Percentiles rank a stretch among this genome's conserved stretches.
Conservation (phyloP, 2,888 invertebrate species). For the Epinotia nisella region DNA sequence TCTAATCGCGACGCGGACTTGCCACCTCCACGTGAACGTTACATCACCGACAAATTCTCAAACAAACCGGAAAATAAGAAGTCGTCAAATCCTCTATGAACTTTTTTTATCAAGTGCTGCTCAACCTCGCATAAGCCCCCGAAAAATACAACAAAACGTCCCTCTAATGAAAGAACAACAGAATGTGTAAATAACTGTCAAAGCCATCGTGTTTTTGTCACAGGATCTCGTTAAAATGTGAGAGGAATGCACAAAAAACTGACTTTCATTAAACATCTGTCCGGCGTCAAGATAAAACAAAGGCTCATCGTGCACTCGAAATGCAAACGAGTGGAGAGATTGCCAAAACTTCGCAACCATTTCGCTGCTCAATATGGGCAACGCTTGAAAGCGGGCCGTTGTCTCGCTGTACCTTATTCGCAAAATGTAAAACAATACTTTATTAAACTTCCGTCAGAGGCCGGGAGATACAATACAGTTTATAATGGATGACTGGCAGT, state of each 20-base stretch:
- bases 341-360: slow-evolving; percentile 61
- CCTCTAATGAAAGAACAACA: slow-evolving; percentile 58
- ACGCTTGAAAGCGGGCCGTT: slow-evolving; percentile 32
- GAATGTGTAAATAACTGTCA: slow-evolving; percentile 74
- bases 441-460: slow-evolving; percentile 31
- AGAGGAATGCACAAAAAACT: slow-evolving; percentile 71
- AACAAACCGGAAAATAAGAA: slow-evolving; percentile 48
- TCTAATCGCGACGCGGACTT: slow-evolving; percentile 54
- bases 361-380: slow-evolving; percentile 49
- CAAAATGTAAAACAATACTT: slow-evolving; percentile 41
- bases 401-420: slow-evolving; percentile 32
- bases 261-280: slow-evolving; percentile 72
- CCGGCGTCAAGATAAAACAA: slow-evolving; percentile 68
- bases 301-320: slow-evolving; percentile 66
- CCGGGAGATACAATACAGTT: slow-evolving; percentile 27
- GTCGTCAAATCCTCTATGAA: slow-evolving; percentile 18
- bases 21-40: slow-evolving; percentile 53
- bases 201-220: slow-evolving; percentile 68
- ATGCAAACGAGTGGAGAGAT: slow-evolving; percentile 72
- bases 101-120: slow-evolving; percentile 22
- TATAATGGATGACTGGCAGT: slow-evolving; percentile 46
- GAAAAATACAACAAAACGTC: slow-evolving; percentile 57
- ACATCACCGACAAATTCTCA: slow-evolving; percentile 51
- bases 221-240: slow-evolving; percentile 70
- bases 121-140: slow-evolving; percentile 57